Percentiles rank a stretch among this genome's conserved stretches.
Conservation (phyloP, 2,888 invertebrate species). For the Pharmacophagus antenor region DNA sequence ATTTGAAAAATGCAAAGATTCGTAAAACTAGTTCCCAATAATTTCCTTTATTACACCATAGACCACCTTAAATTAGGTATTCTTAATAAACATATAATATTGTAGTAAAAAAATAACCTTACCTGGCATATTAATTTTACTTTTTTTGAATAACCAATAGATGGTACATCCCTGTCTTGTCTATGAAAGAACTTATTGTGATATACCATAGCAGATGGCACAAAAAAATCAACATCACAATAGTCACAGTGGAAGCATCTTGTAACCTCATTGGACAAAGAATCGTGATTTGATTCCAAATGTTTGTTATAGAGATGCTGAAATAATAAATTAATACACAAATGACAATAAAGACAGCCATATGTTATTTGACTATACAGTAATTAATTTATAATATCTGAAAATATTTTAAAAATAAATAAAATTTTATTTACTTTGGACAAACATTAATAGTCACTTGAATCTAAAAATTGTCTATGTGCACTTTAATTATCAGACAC, state of each 20-base stretch:
- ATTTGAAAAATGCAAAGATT: too few species aligned
- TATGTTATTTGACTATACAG: too few species aligned
- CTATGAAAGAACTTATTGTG: conserved; percentile 78
- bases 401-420: too few species aligned
- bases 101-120: conserved; percentile 26
- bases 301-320: conserved; percentile 83
- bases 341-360: too few species aligned
- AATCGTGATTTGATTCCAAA: conserved; percentile 67
- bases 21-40: too few species aligned
- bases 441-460: too few species aligned
- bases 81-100: neutral
- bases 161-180: conserved; percentile 62
- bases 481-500: too few species aligned
- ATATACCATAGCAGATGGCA: conserved; percentile 79
- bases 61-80: too few species aligned
- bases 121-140: conserved; percentile 61
- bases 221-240: conserved; percentile 80
- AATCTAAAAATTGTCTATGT: too few species aligned
- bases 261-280: conserved; percentile 36
- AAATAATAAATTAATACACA: conserved; percentile 37
- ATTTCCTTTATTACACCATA: too few species aligned
- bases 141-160: conserved; percentile 68
- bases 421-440: too few species aligned
- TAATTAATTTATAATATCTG: too few species aligned
- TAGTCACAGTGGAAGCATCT: conserved; percentile 72